These are phyloP conservation scores for Tauraco erythrolophus DNA, from an alignment of 2,113 vertebrate genomes.

Conservation along the genomic window DNA sequence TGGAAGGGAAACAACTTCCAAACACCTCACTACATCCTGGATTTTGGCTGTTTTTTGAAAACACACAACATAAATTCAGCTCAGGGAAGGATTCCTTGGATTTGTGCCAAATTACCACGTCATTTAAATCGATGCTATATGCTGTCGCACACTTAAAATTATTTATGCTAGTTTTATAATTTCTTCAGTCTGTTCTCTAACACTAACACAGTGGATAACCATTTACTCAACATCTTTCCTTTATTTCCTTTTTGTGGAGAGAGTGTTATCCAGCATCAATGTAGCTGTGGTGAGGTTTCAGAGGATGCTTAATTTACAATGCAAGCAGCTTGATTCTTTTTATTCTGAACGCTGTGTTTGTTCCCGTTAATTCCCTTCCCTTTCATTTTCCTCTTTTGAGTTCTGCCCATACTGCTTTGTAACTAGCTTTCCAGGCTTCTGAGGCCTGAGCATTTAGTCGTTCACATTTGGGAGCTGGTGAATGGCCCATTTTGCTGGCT, in stretches of 20 bases:
- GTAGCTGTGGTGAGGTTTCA: constrained; percentile 5
- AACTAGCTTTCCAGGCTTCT: not conserved
- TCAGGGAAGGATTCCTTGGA: constrained; percentile 57
- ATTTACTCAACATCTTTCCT: constrained; percentile 43
- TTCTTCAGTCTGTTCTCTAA: constrained; percentile 65
- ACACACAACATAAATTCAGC: constrained; percentile 58
- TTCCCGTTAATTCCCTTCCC: not conserved
- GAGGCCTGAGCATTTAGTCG: not conserved
- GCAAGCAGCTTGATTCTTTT: constrained; percentile 7
- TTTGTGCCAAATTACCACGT: constrained; percentile 57
- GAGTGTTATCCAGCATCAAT: constrained; percentile 2
- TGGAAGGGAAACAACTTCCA: constrained; percentile 31
- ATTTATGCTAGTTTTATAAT: constrained; percentile 67
- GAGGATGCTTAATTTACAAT: constrained; percentile 36
- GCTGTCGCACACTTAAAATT: constrained; percentile 64
- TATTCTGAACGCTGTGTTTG: constrained; percentile 42
- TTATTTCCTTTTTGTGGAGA: constrained; percentile 53
- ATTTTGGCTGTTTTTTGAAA: constrained; percentile 62
- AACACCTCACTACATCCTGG: constrained; percentile 12
- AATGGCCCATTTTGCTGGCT: not conserved
- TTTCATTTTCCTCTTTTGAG: constrained; percentile 23
- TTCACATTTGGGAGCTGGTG: not conserved
- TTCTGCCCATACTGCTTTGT: not conserved
- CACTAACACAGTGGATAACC: constrained; percentile 41
- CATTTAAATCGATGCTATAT: constrained; percentile 65